phyloP scores from a whole-genome alignment of 2,888 invertebrate genomes.

The Tetragonula carbonaria region DNA sequence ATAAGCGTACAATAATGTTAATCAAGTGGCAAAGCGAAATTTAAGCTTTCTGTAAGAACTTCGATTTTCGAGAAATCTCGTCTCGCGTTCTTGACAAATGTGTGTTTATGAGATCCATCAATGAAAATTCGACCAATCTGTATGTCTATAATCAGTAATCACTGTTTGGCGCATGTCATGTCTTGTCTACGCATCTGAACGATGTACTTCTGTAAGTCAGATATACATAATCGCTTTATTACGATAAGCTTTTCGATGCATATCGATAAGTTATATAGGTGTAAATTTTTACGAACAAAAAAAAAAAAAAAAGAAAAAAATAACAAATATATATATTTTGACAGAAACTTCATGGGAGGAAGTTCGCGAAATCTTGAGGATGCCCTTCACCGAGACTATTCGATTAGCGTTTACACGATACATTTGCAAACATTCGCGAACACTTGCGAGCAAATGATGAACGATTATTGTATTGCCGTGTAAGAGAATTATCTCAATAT shows the following conservation, averaged over 20 bases:
- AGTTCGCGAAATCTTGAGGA: conserved; percentile 35
- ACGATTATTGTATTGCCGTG: background rate
- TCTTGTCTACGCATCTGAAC: conserved; percentile 47
- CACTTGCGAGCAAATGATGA: background rate
- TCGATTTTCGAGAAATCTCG: conserved; percentile 34
- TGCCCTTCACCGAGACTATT: conserved; percentile 28
- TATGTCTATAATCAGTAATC: conserved; percentile 75
- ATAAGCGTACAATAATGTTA: conserved; percentile 58
- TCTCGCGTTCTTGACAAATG: conserved; percentile 58
- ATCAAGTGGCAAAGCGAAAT: conserved; percentile 24
- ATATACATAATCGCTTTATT: conserved; percentile 60
- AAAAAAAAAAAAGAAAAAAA: background rate
- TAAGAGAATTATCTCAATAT: conserved; percentile 22
- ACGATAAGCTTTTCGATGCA: conserved; percentile 62
- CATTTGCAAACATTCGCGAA: no score
- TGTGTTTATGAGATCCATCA: conserved; percentile 62
- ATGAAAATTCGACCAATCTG: conserved; percentile 81
- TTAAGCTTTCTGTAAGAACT: conserved; percentile 27
- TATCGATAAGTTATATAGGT: conserved; percentile 64
- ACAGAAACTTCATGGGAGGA: conserved; percentile 55
- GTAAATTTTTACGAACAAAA: conserved; percentile 67
- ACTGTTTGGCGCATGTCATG: conserved; percentile 52
- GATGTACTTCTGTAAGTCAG: conserved; percentile 41
- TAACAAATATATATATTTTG: conserved; percentile 63
- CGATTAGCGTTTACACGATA: conserved; percentile 7